phyloP scores from a whole-genome alignment of 2,113 vertebrate genomes.

The Mustela nigripes region DNA sequence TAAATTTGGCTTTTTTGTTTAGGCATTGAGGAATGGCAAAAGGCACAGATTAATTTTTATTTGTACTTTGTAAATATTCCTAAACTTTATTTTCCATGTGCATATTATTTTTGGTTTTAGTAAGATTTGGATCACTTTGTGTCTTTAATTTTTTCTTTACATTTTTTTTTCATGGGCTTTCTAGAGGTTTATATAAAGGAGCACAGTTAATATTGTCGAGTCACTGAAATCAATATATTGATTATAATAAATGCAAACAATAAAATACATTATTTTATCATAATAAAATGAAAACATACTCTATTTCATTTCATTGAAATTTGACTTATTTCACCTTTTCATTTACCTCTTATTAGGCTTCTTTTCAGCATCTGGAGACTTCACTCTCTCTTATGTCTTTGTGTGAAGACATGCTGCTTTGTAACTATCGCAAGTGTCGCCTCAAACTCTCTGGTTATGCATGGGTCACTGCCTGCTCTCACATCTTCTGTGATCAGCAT shows the following conservation, averaged over 20 bases:
- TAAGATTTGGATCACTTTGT: not conserved
- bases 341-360: slow-evolving; percentile 12
- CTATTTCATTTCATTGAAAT: slow-evolving; percentile 13
- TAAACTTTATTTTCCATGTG: not conserved
- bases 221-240: slow-evolving; percentile 28
- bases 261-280: not conserved
- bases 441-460: slow-evolving; percentile 91
- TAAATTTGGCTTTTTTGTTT: slow-evolving; percentile 30
- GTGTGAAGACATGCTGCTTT: slow-evolving; percentile 92
- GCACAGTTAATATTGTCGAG: not conserved
- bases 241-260: not conserved
- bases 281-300: not conserved
- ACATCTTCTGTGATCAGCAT: slow-evolving; percentile 95
- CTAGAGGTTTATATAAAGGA: not conserved
- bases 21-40: slow-evolving; percentile 8
- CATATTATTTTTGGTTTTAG: slow-evolving; percentile 2
- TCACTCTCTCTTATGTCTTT: slow-evolving; percentile 86
- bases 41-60: slow-evolving; percentile 2
- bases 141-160: slow-evolving; percentile 22
- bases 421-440: slow-evolving; percentile 93
- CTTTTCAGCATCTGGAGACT: slow-evolving; percentile 16
- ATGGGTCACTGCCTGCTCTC: slow-evolving; percentile 95
- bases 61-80: not conserved
- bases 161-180: not conserved
- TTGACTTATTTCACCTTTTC: slow-evolving; percentile 2